phyloP scores from a whole-genome alignment of 2,888 invertebrate genomes.

The Panzeria rudis region DNA sequence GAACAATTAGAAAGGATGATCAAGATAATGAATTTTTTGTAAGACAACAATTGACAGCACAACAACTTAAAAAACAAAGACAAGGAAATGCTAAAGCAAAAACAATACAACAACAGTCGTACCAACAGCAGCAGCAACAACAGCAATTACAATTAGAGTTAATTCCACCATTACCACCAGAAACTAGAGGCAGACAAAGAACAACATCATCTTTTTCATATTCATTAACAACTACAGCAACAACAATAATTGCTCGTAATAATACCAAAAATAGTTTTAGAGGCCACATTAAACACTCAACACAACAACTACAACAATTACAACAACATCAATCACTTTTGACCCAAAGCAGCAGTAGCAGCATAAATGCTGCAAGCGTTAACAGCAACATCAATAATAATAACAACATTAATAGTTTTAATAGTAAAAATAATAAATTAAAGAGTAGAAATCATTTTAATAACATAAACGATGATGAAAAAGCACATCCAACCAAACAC shows the following conservation, averaged over 20 bases:
- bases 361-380: conserved; percentile 59
- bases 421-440: conserved; percentile 75
- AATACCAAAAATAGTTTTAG: conserved; percentile 83
- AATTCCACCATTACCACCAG: conserved; percentile 64
- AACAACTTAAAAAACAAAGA: conserved; percentile 63
- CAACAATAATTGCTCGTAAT: conserved; percentile 74
- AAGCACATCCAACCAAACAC: conserved; percentile 53
- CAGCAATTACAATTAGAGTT: conserved; percentile 74
- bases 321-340: conserved; percentile 46
- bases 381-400: conserved; percentile 64
- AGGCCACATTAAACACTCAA: conserved; percentile 80
- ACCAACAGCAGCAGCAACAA: conserved; percentile 72
- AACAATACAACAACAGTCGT: conserved; percentile 68
- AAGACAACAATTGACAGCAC: conserved; percentile 60
- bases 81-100: conserved; percentile 74
- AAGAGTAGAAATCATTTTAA: conserved; percentile 70
- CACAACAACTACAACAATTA: conserved; percentile 72
- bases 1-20: conserved; percentile 66
- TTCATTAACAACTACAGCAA: conserved; percentile 79
- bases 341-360: conserved; percentile 57
- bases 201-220: conserved; percentile 61
- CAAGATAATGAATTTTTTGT: conserved; percentile 20
- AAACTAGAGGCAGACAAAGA: conserved; percentile 62
- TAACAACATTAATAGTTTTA: conserved; percentile 74
- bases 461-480: conserved; percentile 52